These are phyloP conservation scores for Ophion slaviceki DNA, from an alignment of 2,888 invertebrate species.

Conservation along the genomic window DNA sequence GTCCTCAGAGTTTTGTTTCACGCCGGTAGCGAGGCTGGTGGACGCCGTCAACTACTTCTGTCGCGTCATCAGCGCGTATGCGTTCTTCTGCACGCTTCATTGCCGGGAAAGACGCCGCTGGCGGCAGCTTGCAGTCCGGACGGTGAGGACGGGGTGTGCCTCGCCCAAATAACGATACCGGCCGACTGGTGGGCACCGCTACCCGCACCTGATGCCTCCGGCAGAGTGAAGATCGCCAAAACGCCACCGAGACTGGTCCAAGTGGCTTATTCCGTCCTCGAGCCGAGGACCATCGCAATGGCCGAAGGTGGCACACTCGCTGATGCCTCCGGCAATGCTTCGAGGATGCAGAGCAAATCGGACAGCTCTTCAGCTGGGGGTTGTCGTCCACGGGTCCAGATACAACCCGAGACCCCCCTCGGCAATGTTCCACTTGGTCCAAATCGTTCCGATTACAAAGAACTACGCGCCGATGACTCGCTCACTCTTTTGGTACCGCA, in stretches of 20 bases:
- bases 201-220: constrained; percentile 86
- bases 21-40: constrained; percentile 94
- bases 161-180: constrained; percentile 93
- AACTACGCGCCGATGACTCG: constrained; percentile 92
- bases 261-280: constrained; percentile 94
- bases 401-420: constrained; percentile 86
- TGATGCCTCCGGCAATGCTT: constrained; percentile 46
- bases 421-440: constrained; percentile 89
- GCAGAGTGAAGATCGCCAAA: constrained; percentile 83
- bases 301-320: constrained; percentile 83
- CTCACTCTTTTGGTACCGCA: constrained; percentile 94
- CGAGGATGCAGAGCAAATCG: constrained; percentile 76
- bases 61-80: constrained; percentile 90
- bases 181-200: constrained; percentile 95
- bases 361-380: constrained; percentile 83
- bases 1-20: constrained; percentile 97
- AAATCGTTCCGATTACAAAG: constrained; percentile 92
- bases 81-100: constrained; percentile 91
- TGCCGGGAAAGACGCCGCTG: constrained; percentile 85
- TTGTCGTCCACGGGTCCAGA: constrained; percentile 91
- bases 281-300: constrained; percentile 86
- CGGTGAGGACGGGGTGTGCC: constrained; percentile 95
- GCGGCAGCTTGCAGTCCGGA: constrained; percentile 97
- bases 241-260: constrained; percentile 91
- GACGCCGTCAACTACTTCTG: constrained; percentile 87